Base-by-base conservation (phyloP, 37 sponge, comb jelly and placozoan genomes). In the Petrosia ficiformis region DNA sequence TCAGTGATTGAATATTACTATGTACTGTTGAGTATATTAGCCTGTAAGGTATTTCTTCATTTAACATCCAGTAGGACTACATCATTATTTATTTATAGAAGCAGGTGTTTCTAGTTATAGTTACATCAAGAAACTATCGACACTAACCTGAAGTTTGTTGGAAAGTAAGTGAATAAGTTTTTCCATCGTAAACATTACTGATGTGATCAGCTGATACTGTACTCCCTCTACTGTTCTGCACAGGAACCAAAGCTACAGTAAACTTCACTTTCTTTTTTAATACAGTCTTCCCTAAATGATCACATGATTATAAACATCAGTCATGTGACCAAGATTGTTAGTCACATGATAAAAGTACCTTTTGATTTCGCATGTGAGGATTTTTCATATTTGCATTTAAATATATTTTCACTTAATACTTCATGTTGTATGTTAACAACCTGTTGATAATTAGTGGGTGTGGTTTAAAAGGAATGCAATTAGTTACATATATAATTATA, bases 181-280 rank as follows among this genome's bases (percentile, higher is more conserved):
- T 64, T 2, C 80, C 84, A 34, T 83, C 84, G 59, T 79, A 79
- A 1, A 52, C 59, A 5, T 61, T n/a, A 61, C 28, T 11, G 5
- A 6, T 5, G 14, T 19, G 8, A 1, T 65, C 73, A 6, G 57
- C 39, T 6, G 71, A 44, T 4, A 35, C 72, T 0, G 29, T 19
- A 14, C 30, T 31, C 0, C 44, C 57, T 16, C 54, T 44, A 2
- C 77, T 59, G 30, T 75, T 90, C 72, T 90, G 78, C 3, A 85
- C 72, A 0, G 85, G 81, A n/a, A 43, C 48, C 5, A 84, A 57
- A 22, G 80, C 68, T 2, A 84, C 42, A 0, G 52, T 84, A 10
- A 90, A 73, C 57, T 84, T 90, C 16, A 84, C 85, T 34, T 80
- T 44, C 41, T 84, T 90, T 78, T 90, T 84, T 43, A 90, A 60